Evolutionary conservation across 2,888 invertebrate genomes (phyloP), one percentile per base, ranked within the genome.

Genomic region (Flexamia atlantica): DNA sequence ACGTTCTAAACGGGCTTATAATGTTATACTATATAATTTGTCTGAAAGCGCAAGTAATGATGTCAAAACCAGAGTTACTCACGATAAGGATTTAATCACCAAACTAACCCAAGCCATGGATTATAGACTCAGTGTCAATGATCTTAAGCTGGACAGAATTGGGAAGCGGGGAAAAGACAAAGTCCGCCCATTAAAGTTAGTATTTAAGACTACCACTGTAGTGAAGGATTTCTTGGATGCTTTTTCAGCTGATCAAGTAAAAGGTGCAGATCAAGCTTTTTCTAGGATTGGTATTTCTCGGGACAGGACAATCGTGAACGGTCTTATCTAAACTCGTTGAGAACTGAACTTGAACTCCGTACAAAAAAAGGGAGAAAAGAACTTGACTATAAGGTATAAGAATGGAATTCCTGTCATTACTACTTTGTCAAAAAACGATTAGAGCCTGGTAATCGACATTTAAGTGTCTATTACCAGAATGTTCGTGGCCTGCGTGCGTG

Each of bases 391-490:
- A 10, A 74, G 20, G 28, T 74, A 74, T n/a, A 74, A 20, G n/a
- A 40, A 74, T 74, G 74, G 74, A 42, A 17, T 74, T 12, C 74
- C 74, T 36, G 4, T 36, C 9, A 36, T 74, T 32, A 36, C n/a
- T n/a, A n/a, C n/a, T n/a, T n/a, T 74, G 23, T 7, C 32, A 74
- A 74, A 42, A 74, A 74, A 74, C 42, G 32, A 42, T 3, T 32
- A 7, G n/a, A 20, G 14, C 17, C 30, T 9, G 20, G 42, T 42
- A 14, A 4, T 32, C 12, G 20, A 7, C 42, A 10, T 9, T 9
- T 74, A 2, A 20, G 20, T 74, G 42, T 42, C 5, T 74, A 74
- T 36, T 74, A 74, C 20, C 74, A 74, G n/a, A 74, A 74, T 74
- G 42, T 74, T 32, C 30, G 36, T 23, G 42, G 74, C 23, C 36